Evolutionary conservation across 2,797 vertebrate genomes (phyloP).

Genomic region (Liparis tanakae): DNA sequence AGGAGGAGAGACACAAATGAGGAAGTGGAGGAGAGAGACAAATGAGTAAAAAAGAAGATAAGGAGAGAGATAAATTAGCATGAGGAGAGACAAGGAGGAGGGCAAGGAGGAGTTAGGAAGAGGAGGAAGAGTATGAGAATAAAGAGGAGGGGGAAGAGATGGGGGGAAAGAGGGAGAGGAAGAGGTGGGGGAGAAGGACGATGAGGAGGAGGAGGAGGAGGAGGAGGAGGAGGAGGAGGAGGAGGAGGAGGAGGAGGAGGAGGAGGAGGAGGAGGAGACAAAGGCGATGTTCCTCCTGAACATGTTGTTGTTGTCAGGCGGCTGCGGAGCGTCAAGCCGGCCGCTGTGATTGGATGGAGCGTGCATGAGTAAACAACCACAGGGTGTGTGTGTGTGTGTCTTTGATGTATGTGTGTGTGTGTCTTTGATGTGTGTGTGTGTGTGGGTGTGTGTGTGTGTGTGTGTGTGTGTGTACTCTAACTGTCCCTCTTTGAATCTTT

Average conservation of each 20-base stretch:
- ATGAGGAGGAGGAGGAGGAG: not conserved
- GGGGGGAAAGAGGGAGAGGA: not conserved
- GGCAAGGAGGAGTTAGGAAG: not conserved
- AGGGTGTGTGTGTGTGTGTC: constrained; percentile 3
- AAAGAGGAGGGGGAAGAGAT: not conserved
- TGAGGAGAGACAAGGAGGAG: no score
- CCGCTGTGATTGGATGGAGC: constrained; percentile 72
- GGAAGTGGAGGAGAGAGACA: no score
- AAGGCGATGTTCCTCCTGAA: constrained; percentile 5
- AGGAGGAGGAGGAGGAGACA: not conserved
- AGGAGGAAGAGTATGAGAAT: not conserved
- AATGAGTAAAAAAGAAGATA: not conserved
- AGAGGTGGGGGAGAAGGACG: not conserved
- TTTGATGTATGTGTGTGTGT: constrained; percentile 20
- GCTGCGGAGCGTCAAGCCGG: constrained; percentile 67
- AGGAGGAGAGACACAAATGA: no score
- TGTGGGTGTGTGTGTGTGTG: constrained; percentile 27
- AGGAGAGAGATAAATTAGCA: not conserved
- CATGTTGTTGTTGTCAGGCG: constrained; percentile 69
- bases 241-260: no score
- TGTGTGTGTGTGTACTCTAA: constrained; percentile 1
- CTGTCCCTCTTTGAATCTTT: not conserved
- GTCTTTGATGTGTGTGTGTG: constrained; percentile 11
- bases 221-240: not conserved
- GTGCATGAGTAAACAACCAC: constrained; percentile 63